Conservation (phyloP, 2,797 vertebrate species). For the Rhynchonycteris naso region DNA sequence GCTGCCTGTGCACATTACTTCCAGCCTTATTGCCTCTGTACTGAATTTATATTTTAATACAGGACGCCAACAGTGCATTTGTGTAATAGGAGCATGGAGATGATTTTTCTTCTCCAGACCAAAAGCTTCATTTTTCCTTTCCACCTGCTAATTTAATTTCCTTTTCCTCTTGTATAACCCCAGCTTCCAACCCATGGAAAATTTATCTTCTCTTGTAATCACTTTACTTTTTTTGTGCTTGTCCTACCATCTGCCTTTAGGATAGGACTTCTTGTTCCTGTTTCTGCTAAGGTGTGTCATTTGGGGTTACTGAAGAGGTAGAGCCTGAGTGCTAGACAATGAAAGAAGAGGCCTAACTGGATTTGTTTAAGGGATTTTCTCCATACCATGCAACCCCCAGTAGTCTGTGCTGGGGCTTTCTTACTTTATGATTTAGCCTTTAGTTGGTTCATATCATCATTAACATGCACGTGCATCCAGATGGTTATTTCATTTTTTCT, state of each 20-base stretch:
- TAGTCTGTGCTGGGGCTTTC: not conserved
- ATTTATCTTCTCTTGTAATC: conserved; percentile 46
- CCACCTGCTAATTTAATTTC: conserved; percentile 67
- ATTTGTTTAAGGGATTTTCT: not conserved
- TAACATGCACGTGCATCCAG: too few relatives aligned
- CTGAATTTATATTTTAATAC: conserved; percentile 78
- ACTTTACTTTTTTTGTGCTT: not conserved
- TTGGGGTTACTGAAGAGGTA: not conserved
- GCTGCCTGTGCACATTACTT: conserved; percentile 60
- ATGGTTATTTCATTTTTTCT: not conserved
- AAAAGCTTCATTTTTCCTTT: conserved; percentile 61
- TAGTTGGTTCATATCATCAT: not conserved
- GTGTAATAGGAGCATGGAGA: conserved; percentile 61
- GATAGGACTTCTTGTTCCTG: not conserved
- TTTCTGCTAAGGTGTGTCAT: not conserved
- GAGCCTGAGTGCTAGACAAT: not conserved
- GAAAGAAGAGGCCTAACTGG: not conserved
- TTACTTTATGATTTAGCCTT: not conserved
- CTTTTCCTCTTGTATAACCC: conserved; percentile 24
- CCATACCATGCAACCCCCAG: not conserved
- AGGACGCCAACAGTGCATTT: conserved; percentile 64
- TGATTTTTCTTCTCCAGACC: conserved; percentile 49
- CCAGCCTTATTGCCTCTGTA: conserved; percentile 65
- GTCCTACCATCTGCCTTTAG: not conserved
- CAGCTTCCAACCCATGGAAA: not conserved